These are phyloP conservation scores for Rhabdornis inornatus DNA, from an alignment of 2,113 vertebrate genomes.

Conservation along the genomic window DNA sequence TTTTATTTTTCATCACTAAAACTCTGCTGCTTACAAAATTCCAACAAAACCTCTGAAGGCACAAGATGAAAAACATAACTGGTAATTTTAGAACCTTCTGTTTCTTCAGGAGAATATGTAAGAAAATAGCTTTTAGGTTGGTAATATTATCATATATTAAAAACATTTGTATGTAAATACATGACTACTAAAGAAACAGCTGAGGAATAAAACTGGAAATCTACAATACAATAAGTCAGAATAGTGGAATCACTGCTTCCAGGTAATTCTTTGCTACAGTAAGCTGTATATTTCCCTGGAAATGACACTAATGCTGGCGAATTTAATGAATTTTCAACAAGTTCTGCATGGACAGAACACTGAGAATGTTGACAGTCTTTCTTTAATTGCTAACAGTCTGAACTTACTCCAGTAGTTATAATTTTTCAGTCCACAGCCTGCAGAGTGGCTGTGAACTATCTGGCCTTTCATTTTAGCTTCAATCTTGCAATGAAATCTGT, in stretches of 20 bases:
- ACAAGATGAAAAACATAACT: not conserved
- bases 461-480: constrained; percentile 45
- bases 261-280: not conserved
- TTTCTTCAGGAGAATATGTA: not conserved
- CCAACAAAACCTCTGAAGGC: not conserved
- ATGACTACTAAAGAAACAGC: not conserved
- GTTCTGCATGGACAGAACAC: not conserved
- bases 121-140: not conserved
- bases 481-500: constrained; percentile 7
- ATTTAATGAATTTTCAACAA: not conserved
- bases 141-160: not conserved
- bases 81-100: not conserved
- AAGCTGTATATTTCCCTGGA: not conserved
- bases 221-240: not conserved
- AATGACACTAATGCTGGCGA: not conserved
- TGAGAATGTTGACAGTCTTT: not conserved
- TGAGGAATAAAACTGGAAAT: not conserved
- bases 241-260: not conserved
- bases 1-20: not conserved
- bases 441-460: constrained; percentile 20
- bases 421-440: not conserved
- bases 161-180: not conserved
- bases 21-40: not conserved
- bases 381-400: not conserved
- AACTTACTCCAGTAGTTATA: not conserved